Conservation (phyloP, 2,888 invertebrate genomes). For the Serrognathus titanus region DNA sequence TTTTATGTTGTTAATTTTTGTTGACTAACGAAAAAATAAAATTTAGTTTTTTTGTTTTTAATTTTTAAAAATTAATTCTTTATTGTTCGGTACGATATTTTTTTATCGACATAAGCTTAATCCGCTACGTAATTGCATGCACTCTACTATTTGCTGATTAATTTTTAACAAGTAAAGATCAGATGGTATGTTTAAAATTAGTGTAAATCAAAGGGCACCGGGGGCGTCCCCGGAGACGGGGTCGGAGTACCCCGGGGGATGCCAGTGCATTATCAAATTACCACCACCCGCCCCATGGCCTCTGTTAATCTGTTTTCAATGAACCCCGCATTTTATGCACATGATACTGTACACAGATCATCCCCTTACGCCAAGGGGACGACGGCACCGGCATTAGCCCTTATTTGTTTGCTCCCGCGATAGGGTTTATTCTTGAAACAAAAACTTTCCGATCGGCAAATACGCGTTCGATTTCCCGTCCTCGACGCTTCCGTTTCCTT, state of each 20-base stretch:
- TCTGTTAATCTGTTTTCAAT: conserved; percentile 52
- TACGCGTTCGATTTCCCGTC: background rate
- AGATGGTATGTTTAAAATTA: conserved; percentile 53
- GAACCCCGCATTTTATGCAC: conserved; percentile 42
- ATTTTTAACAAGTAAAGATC: conserved; percentile 51
- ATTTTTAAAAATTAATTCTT: too few relatives aligned
- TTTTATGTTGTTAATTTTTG: too few relatives aligned
- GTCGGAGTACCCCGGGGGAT: conserved; percentile 31
- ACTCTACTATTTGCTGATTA: conserved; percentile 43
- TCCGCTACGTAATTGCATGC: background rate
- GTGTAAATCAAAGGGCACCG: conserved; percentile 51
- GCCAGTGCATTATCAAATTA: conserved; percentile 52
- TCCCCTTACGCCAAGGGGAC: conserved; percentile 15
- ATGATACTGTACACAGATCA: conserved; percentile 41
- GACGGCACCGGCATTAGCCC: conserved; percentile 17
- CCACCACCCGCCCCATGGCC: conserved; percentile 47
- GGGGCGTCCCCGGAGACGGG: conserved; percentile 37
- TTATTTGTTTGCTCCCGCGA: conserved; percentile 23
- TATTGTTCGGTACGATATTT: background rate
- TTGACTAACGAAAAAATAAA: background rate
- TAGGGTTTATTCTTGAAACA: conserved; percentile 14
- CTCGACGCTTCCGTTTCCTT: conserved; percentile 11
- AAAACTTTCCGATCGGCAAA: background rate
- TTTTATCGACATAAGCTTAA: background rate
- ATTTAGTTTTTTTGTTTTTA: too few relatives aligned